A percentile compares a stretch with the other conserved stretches of the same genome.
Evolutionary conservation across 2,888 invertebrate species (phyloP).

Genomic region (Oegoconia quadripuncta): DNA sequence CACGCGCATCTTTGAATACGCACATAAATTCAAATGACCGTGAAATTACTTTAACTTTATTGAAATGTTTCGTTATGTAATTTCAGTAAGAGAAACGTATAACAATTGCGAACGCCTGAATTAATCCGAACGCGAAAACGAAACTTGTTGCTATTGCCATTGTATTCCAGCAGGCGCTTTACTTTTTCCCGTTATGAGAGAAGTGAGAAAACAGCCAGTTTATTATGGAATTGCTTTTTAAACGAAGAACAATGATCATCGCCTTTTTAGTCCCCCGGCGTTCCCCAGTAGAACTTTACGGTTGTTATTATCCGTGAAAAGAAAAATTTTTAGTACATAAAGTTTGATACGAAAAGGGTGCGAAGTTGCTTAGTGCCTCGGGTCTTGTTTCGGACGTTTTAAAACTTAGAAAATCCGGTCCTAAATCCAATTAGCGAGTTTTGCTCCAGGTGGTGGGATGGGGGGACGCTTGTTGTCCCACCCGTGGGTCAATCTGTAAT

Average conservation of each 20-base stretch:
- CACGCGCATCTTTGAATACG: neutral
- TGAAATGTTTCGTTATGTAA: constrained; percentile 5
- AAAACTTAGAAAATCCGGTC: constrained; percentile 23
- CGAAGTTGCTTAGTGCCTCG: constrained; percentile 23
- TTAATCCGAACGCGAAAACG: constrained; percentile 19
- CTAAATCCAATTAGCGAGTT: constrained; percentile 32
- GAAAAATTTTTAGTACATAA: constrained; percentile 16
- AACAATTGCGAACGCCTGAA: constrained; percentile 10
- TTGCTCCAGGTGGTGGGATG: constrained; percentile 21
- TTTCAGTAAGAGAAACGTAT: neutral
- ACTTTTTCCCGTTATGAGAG: constrained; percentile 23
- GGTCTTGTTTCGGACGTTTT: constrained; percentile 22
- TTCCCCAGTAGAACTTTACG: neutral
- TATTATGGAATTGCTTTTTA: constrained; percentile 18
- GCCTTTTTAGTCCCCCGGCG: constrained; percentile 21
- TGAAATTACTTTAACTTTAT: constrained; percentile 45
- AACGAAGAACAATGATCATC: constrained; percentile 16
- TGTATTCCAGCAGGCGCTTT: constrained; percentile 42
- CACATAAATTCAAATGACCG: constrained; percentile 39
- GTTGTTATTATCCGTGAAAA: constrained; percentile 8
- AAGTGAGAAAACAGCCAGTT: constrained; percentile 28
- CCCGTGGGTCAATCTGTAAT: constrained; percentile 27
- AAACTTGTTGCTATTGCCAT: constrained; percentile 39
- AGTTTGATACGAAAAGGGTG: constrained; percentile 29
- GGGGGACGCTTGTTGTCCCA: constrained; percentile 14